These are phyloP conservation scores for Smittia aterrima DNA, from an alignment of 2,888 invertebrate genomes.

Conservation along the genomic window DNA sequence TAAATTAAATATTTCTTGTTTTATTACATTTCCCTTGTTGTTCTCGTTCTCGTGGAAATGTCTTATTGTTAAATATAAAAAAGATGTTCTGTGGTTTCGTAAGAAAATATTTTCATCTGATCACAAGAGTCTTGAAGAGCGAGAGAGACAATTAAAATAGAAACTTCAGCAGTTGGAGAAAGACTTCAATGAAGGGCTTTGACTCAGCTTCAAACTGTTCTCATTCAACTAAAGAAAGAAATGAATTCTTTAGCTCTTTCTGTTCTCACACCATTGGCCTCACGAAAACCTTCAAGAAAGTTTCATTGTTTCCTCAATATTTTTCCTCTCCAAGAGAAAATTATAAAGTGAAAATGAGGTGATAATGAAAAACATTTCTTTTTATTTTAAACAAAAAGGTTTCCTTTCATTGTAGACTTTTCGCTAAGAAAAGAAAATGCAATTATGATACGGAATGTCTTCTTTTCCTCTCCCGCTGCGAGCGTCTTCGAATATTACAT, in stretches of 20 bases:
- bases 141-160: slow-evolving; percentile 12
- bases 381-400: neutral
- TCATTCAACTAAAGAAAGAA: no score
- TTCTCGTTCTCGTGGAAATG: neutral
- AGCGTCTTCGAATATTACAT: neutral
- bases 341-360: slow-evolving; percentile 12
- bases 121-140: no score
- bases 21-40: neutral
- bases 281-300: no score
- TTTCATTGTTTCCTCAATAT: neutral
- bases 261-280: no score
- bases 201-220: no score
- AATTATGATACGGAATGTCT: no score
- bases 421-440: no score
- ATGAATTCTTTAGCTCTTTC: no score
- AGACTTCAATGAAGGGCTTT: no score
- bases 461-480: neutral
- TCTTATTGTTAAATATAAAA: neutral
- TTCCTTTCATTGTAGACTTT: no score
- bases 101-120: neutral
- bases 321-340: neutral
- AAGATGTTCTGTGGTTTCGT: neutral
- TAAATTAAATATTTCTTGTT: slow-evolving; percentile 16
- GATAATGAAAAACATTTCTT: slow-evolving; percentile 18
- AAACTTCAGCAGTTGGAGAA: no score